Evolutionary conservation across 2,888 invertebrate species (phyloP).

Genomic region (Aplocera efformata): DNA sequence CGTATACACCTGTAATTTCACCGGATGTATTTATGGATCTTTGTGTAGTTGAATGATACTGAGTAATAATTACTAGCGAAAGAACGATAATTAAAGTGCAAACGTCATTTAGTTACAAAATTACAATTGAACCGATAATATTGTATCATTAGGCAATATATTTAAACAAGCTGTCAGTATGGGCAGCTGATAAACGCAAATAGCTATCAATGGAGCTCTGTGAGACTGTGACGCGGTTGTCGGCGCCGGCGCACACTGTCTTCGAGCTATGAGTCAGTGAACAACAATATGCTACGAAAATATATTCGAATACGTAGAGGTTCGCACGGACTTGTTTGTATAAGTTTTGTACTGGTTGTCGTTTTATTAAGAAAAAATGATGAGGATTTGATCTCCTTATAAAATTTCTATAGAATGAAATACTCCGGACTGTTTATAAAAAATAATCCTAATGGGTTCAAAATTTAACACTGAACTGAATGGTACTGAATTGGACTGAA

Average conservation of each 20-base stretch:
- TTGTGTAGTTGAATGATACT: neutral
- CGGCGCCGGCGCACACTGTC: conserved; percentile 31
- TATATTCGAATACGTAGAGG: no score
- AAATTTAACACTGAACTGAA: no score
- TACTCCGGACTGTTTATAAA: no score
- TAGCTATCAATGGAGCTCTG: conserved; percentile 52
- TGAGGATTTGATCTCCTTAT: no score
- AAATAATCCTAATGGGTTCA: no score
- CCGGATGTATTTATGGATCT: no score
- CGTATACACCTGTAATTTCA: no score
- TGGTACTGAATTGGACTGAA: no score
- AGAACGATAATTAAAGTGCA: neutral
- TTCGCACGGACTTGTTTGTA: neutral
- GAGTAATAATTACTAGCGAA: neutral
- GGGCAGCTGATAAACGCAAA: conserved; percentile 40
- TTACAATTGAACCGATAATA: neutral
- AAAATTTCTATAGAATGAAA: no score
- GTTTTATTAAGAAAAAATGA: no score
- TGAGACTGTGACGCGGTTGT: conserved; percentile 33
- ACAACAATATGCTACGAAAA: neutral
- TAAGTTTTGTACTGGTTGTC: no score
- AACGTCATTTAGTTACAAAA: conserved; percentile 2
- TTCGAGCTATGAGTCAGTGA: conserved; percentile 10
- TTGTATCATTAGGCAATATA: conserved; percentile 2
- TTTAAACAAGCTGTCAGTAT: conserved; percentile 15